A percentile compares a stretch with the other conserved stretches of the same genome.
Conservation (phyloP, 1,140 invertebrate species). For the Agrypnia vestita region DNA sequence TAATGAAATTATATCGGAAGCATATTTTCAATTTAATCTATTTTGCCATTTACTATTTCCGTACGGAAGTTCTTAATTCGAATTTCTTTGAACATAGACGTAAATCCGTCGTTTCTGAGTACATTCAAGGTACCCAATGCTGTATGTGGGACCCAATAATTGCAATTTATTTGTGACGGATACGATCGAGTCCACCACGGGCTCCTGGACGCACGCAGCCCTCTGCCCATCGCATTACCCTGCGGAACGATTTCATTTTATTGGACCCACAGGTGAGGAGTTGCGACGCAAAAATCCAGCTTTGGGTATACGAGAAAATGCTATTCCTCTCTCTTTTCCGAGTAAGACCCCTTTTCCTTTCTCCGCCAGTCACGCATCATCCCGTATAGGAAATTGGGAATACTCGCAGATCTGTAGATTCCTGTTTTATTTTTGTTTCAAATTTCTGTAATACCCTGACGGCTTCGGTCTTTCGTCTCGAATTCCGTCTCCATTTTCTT, state of each 20-base stretch:
- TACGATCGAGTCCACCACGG: slow-evolving; percentile 22
- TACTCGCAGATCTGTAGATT: slow-evolving; percentile 5
- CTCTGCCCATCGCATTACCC: slow-evolving; percentile 29
- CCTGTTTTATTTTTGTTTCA: slow-evolving; percentile 22
- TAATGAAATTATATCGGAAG: no score
- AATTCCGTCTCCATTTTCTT: neutral
- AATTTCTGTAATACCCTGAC: neutral
- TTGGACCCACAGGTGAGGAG: slow-evolving; percentile 48
- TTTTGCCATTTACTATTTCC: no score
- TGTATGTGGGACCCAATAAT: slow-evolving; percentile 28
- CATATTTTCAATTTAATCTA: no score
- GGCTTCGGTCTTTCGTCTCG: slow-evolving; percentile 16
- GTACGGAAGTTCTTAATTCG: no score
- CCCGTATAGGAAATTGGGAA: neutral
- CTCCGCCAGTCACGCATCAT: neutral
- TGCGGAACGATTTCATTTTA: slow-evolving; percentile 49
- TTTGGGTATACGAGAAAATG: slow-evolving; percentile 7
- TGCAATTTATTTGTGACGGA: slow-evolving; percentile 38
- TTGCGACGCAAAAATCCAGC: slow-evolving; percentile 27
- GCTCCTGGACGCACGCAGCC: slow-evolving; percentile 14
- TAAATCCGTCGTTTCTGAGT: no score
- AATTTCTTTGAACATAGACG: no score
- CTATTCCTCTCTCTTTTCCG: slow-evolving; percentile 15
- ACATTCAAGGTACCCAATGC: neutral
- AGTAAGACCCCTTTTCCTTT: slow-evolving; percentile 9